Conservation (phyloP, 2,797 vertebrate species). For the Darevskia nairensis region DNA sequence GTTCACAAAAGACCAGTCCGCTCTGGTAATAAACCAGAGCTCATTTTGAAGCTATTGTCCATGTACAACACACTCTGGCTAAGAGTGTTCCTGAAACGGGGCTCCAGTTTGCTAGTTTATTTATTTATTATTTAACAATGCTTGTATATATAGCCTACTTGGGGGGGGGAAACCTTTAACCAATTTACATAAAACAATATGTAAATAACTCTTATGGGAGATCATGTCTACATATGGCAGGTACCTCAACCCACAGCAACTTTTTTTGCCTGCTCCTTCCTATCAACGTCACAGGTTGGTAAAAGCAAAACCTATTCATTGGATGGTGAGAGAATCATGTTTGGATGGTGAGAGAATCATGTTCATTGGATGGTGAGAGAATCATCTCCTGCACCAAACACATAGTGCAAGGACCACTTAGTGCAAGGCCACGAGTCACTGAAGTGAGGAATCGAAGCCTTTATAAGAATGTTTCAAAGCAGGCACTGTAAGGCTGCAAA, state of each 20-base stretch:
- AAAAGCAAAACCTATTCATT: background rate
- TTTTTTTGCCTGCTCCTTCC: background rate
- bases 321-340: background rate
- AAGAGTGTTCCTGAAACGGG: background rate
- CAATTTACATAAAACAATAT: background rate
- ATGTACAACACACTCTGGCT: background rate
- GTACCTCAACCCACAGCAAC: background rate
- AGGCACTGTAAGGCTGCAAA: background rate
- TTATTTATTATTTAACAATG: background rate
- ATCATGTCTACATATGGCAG: background rate
- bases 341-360: too few species aligned
- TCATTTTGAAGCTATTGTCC: background rate
- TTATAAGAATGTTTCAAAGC: too few species aligned
- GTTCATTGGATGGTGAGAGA: too few species aligned
- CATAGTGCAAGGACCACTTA: too few species aligned
- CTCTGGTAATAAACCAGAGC: background rate
- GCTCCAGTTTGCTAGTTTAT: background rate
- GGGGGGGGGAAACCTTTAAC: too few species aligned
- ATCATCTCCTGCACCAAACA: background rate
- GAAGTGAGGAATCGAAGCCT: conserved; percentile 22
- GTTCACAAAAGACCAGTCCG: too few species aligned
- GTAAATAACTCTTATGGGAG: background rate
- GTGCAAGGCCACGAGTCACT: background rate
- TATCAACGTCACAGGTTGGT: background rate
- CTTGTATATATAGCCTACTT: too few species aligned